A percentile compares a stretch with the other conserved stretches of the same genome.
These are phyloP conservation scores for Botrylloides violaceus DNA, from an alignment of 23 tunicate species.

Conservation along the genomic window DNA sequence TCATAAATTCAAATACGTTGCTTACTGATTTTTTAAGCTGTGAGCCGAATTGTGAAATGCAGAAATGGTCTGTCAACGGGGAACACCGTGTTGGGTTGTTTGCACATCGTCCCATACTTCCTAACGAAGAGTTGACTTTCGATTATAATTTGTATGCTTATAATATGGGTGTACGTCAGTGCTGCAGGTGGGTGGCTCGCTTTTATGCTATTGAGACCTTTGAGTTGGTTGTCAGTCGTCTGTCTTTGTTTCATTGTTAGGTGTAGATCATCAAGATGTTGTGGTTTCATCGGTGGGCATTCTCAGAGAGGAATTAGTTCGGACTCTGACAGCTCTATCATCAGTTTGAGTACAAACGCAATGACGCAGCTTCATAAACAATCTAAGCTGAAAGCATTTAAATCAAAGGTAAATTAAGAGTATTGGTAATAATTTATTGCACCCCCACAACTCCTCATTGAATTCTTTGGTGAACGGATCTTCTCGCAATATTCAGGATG, in stretches of 20 bases:
- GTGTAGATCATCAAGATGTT: conserved; percentile 43
- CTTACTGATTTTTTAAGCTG: conserved; percentile 38
- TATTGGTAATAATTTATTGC: no score
- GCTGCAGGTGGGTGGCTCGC: conserved; percentile 43
- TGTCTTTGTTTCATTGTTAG: background rate
- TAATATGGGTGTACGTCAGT: conserved; percentile 30
- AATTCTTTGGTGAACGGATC: background rate
- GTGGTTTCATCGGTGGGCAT: conserved; percentile 49
- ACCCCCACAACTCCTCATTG: background rate
- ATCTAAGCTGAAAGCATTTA: background rate
- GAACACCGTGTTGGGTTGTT: conserved; percentile 48
- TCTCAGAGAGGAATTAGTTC: background rate
- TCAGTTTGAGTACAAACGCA: no score
- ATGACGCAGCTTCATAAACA: background rate
- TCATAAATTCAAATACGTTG: background rate
- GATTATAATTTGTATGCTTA: conserved; percentile 56
- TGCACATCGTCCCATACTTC: conserved; percentile 38
- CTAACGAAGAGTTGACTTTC: conserved; percentile 57
- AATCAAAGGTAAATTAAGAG: background rate
- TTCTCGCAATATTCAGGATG: conserved; percentile 5
- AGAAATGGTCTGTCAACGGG: conserved; percentile 51
- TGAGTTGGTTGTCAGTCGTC: background rate
- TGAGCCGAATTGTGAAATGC: conserved; percentile 79
- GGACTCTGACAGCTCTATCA: background rate
- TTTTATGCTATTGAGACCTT: background rate